Conservation (phyloP, 2,113 vertebrate genomes). For the Laticauda colubrina region DNA sequence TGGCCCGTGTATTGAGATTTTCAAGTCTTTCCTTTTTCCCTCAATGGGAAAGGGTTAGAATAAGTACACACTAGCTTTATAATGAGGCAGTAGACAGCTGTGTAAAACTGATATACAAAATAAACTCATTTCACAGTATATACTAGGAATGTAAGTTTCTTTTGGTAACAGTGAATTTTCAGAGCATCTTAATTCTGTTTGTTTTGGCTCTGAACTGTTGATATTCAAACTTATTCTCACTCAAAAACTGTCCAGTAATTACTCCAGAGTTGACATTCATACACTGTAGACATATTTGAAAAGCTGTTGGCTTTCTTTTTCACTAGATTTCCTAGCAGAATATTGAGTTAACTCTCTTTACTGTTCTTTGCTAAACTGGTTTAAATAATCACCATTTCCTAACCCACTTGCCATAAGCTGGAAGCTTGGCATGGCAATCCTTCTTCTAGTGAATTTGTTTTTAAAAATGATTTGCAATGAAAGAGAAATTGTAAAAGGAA, state of each 20-base stretch:
- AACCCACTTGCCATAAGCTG: background rate
- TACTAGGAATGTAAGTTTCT: background rate
- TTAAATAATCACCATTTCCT: background rate
- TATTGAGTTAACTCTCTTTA: background rate
- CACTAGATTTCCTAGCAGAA: background rate
- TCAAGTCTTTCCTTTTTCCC: background rate
- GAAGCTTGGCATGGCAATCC: background rate
- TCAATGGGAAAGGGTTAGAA: background rate
- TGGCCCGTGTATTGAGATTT: no score
- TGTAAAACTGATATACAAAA: background rate
- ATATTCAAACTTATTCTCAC: background rate
- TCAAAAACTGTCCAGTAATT: background rate
- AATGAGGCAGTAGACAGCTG: background rate
- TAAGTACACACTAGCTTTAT: background rate
- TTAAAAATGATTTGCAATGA: background rate
- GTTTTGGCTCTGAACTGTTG: background rate
- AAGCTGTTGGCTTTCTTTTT: background rate
- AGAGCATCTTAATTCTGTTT: background rate
- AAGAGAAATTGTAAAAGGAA: background rate
- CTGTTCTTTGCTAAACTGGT: background rate
- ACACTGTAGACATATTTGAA: background rate
- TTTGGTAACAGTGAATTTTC: background rate
- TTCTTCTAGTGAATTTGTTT: background rate
- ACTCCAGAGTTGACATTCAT: background rate
- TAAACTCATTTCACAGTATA: background rate